Percentiles rank a stretch among this genome's conserved stretches.
These are phyloP conservation scores for Panopea generosa DNA, from an alignment of 2,888 invertebrate genomes.

Conservation along the genomic window DNA sequence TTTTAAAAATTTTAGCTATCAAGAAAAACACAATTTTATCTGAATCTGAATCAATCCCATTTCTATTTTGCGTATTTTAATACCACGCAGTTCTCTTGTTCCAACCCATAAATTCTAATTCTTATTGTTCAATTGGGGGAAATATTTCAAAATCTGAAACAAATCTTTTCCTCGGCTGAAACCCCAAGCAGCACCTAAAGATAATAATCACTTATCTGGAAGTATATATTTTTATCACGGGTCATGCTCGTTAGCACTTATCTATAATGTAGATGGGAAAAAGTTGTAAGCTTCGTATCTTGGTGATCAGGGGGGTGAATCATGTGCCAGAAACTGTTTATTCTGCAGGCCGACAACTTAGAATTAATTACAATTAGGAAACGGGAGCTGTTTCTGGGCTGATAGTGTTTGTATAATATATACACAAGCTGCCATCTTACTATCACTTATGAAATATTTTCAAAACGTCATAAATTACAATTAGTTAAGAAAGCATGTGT, in stretches of 20 bases:
- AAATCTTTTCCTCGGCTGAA: too few species aligned
- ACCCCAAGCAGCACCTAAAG: slow-evolving; percentile 12
- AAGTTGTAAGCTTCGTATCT: slow-evolving; percentile 8
- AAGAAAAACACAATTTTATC: too few species aligned
- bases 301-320: slow-evolving; percentile 9
- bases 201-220: slow-evolving; percentile 34
- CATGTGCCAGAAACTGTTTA: slow-evolving; percentile 38
- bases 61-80: too few species aligned
- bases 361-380: slow-evolving; percentile 51
- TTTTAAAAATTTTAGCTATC: too few species aligned
- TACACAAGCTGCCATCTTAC: slow-evolving; percentile 1
- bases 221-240: slow-evolving; percentile 41
- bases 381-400: slow-evolving; percentile 19
- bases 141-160: too few species aligned
- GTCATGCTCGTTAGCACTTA: slow-evolving; percentile 49
- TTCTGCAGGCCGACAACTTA: slow-evolving; percentile 21
- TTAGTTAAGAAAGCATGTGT: too few species aligned
- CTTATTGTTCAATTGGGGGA: too few species aligned
- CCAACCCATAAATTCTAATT: too few species aligned
- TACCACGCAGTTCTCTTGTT: too few species aligned
- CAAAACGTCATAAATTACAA: too few species aligned
- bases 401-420: slow-evolving; percentile 19
- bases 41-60: too few species aligned
- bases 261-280: slow-evolving; percentile 41
- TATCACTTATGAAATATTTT: too few species aligned